Percentiles rank a stretch among this genome's conserved stretches.
Evolutionary conservation across 1,140 invertebrate species (phyloP).

Genomic region (Macrosteles quadrilineatus): DNA sequence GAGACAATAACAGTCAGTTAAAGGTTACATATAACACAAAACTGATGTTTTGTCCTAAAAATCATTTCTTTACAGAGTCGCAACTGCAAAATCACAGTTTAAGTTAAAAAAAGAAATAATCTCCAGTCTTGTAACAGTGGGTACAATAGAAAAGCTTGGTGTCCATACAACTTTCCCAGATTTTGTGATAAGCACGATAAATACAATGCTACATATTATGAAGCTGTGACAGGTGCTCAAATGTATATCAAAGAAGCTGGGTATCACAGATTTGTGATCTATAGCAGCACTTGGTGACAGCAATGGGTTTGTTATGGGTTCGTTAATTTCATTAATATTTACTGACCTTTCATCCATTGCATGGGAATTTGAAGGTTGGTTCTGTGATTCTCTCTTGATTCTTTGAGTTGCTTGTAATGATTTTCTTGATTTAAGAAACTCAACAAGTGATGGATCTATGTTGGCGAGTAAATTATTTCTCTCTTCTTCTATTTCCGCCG

Average conservation of each 20-base stretch:
- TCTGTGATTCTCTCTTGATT: background rate
- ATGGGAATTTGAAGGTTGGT: background rate
- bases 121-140: too few relatives aligned
- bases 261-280: constrained; percentile 39
- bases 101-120: too few relatives aligned
- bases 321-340: constrained; percentile 28
- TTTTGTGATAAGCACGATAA: too few relatives aligned
- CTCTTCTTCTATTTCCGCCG: constrained; percentile 75
- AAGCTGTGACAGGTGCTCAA: too few relatives aligned
- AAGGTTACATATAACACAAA: too few relatives aligned
- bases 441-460: constrained; percentile 65
- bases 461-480: constrained; percentile 63
- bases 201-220: too few relatives aligned
- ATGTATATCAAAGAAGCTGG: constrained; percentile 29
- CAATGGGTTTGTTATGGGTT: constrained; percentile 20
- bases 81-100: too few relatives aligned
- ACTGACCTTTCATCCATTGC: background rate
- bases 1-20: too few relatives aligned
- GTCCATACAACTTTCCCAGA: too few relatives aligned
- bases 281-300: background rate
- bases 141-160: too few relatives aligned
- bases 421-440: constrained; percentile 64
- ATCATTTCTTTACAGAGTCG: too few relatives aligned
- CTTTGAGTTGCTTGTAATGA: constrained; percentile 44
- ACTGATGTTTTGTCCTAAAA: too few relatives aligned